phyloP scores from a whole-genome alignment of 2,888 invertebrate species.

The Tridacna crocea region DNA sequence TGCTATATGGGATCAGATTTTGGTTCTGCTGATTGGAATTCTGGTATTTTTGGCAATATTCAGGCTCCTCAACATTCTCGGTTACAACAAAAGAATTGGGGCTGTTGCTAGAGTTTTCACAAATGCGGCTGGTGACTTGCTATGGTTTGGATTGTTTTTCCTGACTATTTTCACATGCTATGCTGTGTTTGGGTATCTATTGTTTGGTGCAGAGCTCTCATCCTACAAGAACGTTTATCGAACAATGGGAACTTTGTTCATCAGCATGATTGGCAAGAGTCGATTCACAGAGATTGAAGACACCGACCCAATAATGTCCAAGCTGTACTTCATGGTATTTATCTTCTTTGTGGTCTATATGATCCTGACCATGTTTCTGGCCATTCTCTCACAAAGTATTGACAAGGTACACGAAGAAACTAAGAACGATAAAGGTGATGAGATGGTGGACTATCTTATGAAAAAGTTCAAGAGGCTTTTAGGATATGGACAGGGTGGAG shows the following conservation, averaged over 20 bases:
- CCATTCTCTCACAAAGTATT: slow-evolving; percentile 72
- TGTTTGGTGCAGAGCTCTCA: slow-evolving; percentile 67
- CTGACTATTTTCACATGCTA: slow-evolving; percentile 64
- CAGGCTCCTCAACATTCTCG: slow-evolving; percentile 71
- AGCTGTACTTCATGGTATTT: slow-evolving; percentile 71
- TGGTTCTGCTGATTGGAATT: slow-evolving; percentile 64
- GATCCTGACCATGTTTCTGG: slow-evolving; percentile 73
- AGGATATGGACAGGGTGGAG: slow-evolving; percentile 33
- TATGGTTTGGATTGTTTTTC: slow-evolving; percentile 72
- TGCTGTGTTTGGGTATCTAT: slow-evolving; percentile 67
- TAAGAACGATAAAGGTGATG: slow-evolving; percentile 62
- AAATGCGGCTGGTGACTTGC: slow-evolving; percentile 63
- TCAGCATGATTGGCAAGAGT: slow-evolving; percentile 73
- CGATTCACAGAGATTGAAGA: slow-evolving; percentile 67
- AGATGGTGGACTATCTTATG: slow-evolving; percentile 64
- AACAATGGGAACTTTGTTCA: slow-evolving; percentile 69
- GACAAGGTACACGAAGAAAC: slow-evolving; percentile 58
- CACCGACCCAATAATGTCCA: slow-evolving; percentile 65
- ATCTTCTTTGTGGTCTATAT: slow-evolving; percentile 72
- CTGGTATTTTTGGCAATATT: slow-evolving; percentile 70
- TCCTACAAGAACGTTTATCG: slow-evolving; percentile 67
- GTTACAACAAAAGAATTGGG: slow-evolving; percentile 69
- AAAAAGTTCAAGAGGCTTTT: slow-evolving; percentile 59
- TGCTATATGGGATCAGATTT: slow-evolving; percentile 69
- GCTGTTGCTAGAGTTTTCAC: slow-evolving; percentile 66